A percentile compares a stretch with the other conserved stretches of the same genome.
Evolutionary conservation across 1,140 invertebrate species (phyloP).

Genomic region (Matsumurasca onukii): DNA sequence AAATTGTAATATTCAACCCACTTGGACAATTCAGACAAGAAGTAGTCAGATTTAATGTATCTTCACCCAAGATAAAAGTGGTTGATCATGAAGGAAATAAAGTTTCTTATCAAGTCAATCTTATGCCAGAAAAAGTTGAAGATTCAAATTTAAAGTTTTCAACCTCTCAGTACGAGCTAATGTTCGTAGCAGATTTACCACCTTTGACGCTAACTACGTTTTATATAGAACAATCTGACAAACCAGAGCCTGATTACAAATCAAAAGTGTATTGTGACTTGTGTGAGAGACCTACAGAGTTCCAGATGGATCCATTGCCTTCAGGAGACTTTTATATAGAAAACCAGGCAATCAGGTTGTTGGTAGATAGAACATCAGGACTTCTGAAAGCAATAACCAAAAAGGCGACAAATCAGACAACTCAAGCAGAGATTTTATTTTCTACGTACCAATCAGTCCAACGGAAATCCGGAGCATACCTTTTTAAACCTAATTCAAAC

Average conservation of each 20-base stretch:
- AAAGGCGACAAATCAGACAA: conserved; percentile 69
- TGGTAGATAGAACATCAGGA: conserved; percentile 79
- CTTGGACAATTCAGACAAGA: conserved; percentile 73
- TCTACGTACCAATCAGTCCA: conserved; percentile 87
- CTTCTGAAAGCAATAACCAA: conserved; percentile 76
- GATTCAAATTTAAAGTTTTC: conserved; percentile 54
- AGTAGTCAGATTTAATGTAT: conserved; percentile 69
- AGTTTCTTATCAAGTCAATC: conserved; percentile 75
- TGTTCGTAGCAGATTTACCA: conserved; percentile 76
- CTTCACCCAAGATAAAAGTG: conserved; percentile 68
- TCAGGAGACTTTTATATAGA: conserved; percentile 83
- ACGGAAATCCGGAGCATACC: conserved; percentile 91
- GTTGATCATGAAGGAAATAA: conserved; percentile 61
- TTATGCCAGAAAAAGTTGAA: conserved; percentile 44
- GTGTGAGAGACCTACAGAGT: conserved; percentile 53
- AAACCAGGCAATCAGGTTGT: conserved; percentile 71
- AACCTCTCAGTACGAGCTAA: conserved; percentile 67
- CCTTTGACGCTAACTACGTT: conserved; percentile 72
- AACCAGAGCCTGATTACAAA: conserved; percentile 48
- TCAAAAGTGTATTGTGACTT: conserved; percentile 76
- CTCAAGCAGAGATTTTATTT: conserved; percentile 76
- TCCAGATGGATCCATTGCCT: conserved; percentile 69
- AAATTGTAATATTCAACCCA: conserved; percentile 79
- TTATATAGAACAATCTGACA: conserved; percentile 56
- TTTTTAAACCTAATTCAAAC: conserved; percentile 90